phyloP scores from a whole-genome alignment of 2,888 invertebrate species.

The Deilephila porcellus region DNA sequence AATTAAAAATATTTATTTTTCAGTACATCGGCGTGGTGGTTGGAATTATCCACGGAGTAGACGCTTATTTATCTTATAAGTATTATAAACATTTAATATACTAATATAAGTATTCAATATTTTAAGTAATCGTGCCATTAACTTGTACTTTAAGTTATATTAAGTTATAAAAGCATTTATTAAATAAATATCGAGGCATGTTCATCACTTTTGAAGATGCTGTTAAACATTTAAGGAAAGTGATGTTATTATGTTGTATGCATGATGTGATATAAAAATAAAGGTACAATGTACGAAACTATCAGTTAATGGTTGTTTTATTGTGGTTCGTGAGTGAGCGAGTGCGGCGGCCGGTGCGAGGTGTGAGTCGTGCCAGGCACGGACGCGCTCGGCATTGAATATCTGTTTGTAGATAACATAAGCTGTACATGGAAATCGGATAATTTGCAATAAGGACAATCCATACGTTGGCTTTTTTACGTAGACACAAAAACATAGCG shows the following conservation, averaged over 20 bases:
- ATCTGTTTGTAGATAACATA: conserved; percentile 24
- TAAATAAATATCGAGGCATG: background rate
- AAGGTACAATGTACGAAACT: background rate
- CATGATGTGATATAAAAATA: conserved; percentile 4
- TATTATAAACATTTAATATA: conserved; percentile 77
- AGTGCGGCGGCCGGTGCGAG: background rate
- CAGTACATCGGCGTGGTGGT: conserved; percentile 92
- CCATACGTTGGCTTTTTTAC: background rate
- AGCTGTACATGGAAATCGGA: conserved; percentile 6
- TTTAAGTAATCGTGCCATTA: background rate
- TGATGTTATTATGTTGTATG: background rate
- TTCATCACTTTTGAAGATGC: background rate
- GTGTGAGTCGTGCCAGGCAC: conserved; percentile 9
- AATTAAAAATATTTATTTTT: conserved; percentile 59
- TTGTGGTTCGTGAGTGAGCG: background rate
- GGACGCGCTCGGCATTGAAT: conserved; percentile 18
- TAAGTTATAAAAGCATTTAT: background rate
- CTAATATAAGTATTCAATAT: conserved; percentile 29
- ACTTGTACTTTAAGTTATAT: background rate
- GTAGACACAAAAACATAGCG: too few species aligned
- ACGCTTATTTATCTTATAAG: conserved; percentile 90
- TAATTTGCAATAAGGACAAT: conserved; percentile 6
- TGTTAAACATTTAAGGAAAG: background rate
- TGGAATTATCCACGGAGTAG: conserved; percentile 90
- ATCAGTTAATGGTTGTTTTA: background rate